phyloP scores from a whole-genome alignment of 2,797 vertebrate genomes.

The Rhodeus uyekii region DNA sequence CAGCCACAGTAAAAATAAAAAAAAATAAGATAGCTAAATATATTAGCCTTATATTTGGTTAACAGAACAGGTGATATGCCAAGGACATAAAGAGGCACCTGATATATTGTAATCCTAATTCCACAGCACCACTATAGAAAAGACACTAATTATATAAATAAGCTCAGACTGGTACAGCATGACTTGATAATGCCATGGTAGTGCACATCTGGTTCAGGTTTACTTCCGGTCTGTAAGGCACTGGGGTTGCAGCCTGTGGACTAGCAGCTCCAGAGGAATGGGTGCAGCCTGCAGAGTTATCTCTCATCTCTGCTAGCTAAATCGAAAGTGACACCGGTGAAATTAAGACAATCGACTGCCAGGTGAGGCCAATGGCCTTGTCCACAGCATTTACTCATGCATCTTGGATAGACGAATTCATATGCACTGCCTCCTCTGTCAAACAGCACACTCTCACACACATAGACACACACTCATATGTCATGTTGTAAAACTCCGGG shows the following conservation, averaged over 20 bases:
- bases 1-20: no score
- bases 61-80: neutral
- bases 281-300: slow-evolving; percentile 10
- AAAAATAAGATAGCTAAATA: neutral
- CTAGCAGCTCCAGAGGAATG: no score
- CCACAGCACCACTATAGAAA: neutral
- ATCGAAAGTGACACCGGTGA: slow-evolving; percentile 54
- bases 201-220: neutral
- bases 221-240: no score
- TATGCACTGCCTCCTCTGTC: neutral
- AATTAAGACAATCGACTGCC: slow-evolving; percentile 50
- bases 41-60: neutral
- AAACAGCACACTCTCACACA: neutral
- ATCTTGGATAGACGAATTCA: slow-evolving; percentile 8
- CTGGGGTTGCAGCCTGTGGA: no score
- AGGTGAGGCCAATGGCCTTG: slow-evolving; percentile 45
- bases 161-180: no score
- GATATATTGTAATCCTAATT: neutral
- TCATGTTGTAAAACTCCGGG: neutral
- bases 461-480: neutral
- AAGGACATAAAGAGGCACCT: neutral
- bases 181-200: no score
- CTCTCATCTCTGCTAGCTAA: slow-evolving; percentile 46
- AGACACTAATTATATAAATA: no score
- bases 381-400: slow-evolving; percentile 47